Percentiles rank a stretch among this genome's conserved stretches.
Evolutionary conservation across 2,888 invertebrate species (phyloP).

Genomic region (Allacma fusca): DNA sequence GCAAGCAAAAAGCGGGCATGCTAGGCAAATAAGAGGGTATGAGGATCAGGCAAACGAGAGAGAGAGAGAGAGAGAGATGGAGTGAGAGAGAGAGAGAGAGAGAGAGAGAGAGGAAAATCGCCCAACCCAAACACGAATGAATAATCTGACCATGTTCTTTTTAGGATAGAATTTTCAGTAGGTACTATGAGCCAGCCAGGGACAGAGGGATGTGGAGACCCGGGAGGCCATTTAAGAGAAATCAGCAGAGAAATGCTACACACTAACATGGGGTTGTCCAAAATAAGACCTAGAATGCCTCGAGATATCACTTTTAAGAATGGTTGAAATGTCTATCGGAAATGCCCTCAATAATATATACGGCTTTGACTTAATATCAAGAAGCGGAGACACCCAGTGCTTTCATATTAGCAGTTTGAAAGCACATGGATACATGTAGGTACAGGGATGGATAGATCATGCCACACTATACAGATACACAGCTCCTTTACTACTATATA

Average conservation of each 20-base stretch:
- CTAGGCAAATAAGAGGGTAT: constrained; percentile 36
- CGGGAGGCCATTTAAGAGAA: constrained; percentile 42
- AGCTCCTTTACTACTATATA: background rate
- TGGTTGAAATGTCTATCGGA: constrained; percentile 26
- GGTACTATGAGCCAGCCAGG: constrained; percentile 6
- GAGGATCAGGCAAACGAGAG: constrained; percentile 3
- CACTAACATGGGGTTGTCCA: background rate
- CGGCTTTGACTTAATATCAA: constrained; percentile 18
- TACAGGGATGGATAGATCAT: background rate
- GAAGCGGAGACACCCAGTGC: constrained; percentile 16
- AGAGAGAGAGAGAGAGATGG: constrained; percentile 10
- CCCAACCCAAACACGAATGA: constrained; percentile 43
- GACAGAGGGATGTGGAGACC: constrained; percentile 33
- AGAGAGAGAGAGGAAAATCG: constrained; percentile 36
- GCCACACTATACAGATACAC: background rate
- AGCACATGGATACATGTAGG: background rate
- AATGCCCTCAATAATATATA: constrained; percentile 19
- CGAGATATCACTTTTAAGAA: constrained; percentile 38
- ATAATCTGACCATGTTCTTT: constrained; percentile 38
- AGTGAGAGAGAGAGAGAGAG: background rate
- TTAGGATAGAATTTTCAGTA: constrained; percentile 14
- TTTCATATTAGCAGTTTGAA: constrained; percentile 23
- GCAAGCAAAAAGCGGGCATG: constrained; percentile 54
- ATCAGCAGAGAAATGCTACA: constrained; percentile 42
- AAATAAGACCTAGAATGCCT: constrained; percentile 33